Evolutionary conservation across 2,797 vertebrate species (phyloP).

Genomic region (Dromococcyx pavoninus): DNA sequence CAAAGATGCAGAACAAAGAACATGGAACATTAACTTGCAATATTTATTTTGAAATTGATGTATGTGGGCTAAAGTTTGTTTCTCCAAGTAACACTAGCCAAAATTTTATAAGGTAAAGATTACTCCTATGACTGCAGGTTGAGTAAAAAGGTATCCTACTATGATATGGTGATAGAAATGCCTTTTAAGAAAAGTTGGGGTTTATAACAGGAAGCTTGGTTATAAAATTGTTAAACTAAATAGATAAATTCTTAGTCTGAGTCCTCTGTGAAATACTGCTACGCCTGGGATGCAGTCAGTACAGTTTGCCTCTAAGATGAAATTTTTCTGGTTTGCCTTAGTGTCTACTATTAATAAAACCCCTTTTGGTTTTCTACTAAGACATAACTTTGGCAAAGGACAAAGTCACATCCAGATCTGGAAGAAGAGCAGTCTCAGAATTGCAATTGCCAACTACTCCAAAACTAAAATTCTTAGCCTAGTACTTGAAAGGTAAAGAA

Average conservation of each 20-base stretch:
- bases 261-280: neutral
- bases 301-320: neutral
- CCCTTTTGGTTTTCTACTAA: neutral
- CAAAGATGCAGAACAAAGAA: neutral
- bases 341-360: neutral
- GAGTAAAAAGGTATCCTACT: neutral
- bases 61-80: neutral
- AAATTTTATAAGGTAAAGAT: neutral
- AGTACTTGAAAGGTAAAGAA: neutral
- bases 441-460: neutral
- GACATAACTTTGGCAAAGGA: neutral
- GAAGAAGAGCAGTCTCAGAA: neutral
- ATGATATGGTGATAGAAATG: neutral
- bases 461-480: neutral
- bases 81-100: neutral
- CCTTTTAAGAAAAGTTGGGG: neutral
- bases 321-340: neutral
- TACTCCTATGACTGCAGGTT: neutral
- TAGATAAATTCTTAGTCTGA: neutral
- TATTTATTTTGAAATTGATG: constrained; percentile 25
- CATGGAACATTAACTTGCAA: neutral
- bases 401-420: neutral
- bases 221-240: neutral
- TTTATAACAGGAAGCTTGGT: neutral
- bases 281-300: neutral